Conservation (phyloP, 2,113 vertebrate genomes). For the Oceanodroma tethys region DNA sequence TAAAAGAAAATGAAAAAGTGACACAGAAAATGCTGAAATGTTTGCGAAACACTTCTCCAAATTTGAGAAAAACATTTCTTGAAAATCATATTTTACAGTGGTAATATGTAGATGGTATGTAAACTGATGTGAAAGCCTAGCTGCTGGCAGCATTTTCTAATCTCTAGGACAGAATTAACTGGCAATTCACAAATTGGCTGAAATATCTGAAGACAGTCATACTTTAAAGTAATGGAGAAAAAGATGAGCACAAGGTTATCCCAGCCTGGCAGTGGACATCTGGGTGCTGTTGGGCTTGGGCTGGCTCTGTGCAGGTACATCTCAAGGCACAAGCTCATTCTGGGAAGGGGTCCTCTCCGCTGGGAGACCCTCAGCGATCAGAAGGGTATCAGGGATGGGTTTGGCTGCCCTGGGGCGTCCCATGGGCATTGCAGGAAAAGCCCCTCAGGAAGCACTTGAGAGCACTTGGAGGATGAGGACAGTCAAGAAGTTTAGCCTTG, state of each 20-base stretch:
- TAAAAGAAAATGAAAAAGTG: neutral
- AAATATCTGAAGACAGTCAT: neutral
- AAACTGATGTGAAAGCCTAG: neutral
- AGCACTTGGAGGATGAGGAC: neutral
- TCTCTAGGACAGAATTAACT: neutral
- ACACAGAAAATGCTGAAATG: neutral
- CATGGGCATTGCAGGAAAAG: neutral
- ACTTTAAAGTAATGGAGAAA: neutral
- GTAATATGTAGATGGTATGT: neutral
- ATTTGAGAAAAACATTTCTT: neutral
- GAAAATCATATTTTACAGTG: neutral
- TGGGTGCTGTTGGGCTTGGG: neutral
- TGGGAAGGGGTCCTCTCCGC: neutral
- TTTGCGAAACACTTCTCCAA: neutral
- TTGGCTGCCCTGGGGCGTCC: neutral
- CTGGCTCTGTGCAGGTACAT: neutral
- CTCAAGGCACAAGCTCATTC: neutral
- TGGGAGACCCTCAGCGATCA: neutral
- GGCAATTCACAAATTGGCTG: neutral
- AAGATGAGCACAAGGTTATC: neutral
- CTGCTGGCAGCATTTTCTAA: neutral
- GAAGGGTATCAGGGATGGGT: neutral
- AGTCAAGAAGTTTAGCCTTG: neutral
- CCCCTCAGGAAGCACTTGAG: neutral
- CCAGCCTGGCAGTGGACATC: neutral